A percentile compares a stretch with the other conserved stretches of the same genome.
These are phyloP conservation scores for Scrobipalpa costella DNA, from an alignment of 2,888 invertebrate species.

Conservation along the genomic window DNA sequence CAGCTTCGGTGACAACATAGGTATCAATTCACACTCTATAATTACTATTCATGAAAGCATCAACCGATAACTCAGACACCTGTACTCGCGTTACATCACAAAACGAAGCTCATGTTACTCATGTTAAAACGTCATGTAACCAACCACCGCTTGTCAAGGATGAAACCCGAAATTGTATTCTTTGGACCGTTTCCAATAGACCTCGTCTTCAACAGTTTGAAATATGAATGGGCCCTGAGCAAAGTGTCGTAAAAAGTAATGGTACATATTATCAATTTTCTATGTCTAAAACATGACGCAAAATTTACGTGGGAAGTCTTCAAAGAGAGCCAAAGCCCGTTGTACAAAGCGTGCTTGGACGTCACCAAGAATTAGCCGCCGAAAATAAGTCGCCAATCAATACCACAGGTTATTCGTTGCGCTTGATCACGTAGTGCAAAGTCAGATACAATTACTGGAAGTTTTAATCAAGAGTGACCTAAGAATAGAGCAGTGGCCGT, in stretches of 20 bases:
- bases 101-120: slow-evolving; percentile 20
- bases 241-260: slow-evolving; percentile 30
- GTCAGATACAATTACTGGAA: slow-evolving; percentile 43
- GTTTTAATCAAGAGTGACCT: slow-evolving; percentile 47
- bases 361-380: slow-evolving; percentile 16
- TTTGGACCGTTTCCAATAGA: slow-evolving; percentile 55
- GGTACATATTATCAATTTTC: background rate
- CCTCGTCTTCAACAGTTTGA: slow-evolving; percentile 47
- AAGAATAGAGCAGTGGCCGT: slow-evolving; percentile 50
- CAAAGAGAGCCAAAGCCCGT: background rate
- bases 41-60: background rate
- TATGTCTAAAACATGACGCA: slow-evolving; percentile 17
- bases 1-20: background rate
- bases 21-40: background rate
- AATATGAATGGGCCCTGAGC: slow-evolving; percentile 53
- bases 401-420: slow-evolving; percentile 31
- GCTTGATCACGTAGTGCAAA: slow-evolving; percentile 36
- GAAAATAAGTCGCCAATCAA: slow-evolving; percentile 31
- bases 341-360: slow-evolving; percentile 9
- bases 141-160: slow-evolving; percentile 55
- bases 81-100: slow-evolving; percentile 24
- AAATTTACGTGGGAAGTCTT: slow-evolving; percentile 8
- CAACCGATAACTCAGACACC: background rate
- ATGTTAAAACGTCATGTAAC: slow-evolving; percentile 36
- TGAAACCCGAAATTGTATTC: slow-evolving; percentile 54